Conservation (phyloP, 2,113 vertebrate species). For the Desmodus rotundus region DNA sequence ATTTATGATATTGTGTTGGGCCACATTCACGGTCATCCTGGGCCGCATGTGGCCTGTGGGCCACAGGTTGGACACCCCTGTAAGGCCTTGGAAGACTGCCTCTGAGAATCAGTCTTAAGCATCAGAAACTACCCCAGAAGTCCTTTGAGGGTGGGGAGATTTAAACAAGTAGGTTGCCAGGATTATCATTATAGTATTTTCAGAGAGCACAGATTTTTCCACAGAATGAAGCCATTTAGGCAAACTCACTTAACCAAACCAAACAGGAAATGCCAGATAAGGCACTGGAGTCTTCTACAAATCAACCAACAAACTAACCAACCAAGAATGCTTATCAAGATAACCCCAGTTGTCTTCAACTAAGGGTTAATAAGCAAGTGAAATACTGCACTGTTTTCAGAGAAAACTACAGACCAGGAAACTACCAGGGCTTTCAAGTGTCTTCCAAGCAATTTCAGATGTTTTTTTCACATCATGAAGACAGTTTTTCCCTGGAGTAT, state of each 20-base stretch:
- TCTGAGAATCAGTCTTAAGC: not conserved
- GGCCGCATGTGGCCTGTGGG: too few relatives aligned
- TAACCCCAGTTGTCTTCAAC: slow-evolving; percentile 30
- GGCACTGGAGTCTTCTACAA: not conserved
- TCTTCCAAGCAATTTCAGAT: slow-evolving; percentile 51
- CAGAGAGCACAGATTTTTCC: slow-evolving; percentile 1
- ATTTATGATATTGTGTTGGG: too few relatives aligned
- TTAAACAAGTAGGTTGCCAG: slow-evolving; percentile 13
- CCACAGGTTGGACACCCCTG: too few relatives aligned
- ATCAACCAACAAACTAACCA: not conserved
- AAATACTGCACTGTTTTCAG: slow-evolving; percentile 42
- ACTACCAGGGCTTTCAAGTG: slow-evolving; percentile 26
- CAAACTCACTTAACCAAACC: not conserved
- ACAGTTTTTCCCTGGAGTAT: slow-evolving; percentile 53
- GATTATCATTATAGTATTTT: slow-evolving; percentile 30
- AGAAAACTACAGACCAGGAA: slow-evolving; percentile 31
- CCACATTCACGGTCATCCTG: too few relatives aligned
- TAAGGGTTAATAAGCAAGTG: slow-evolving; percentile 36
- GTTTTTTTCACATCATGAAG: slow-evolving; percentile 57
- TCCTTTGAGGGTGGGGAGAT: not conserved
- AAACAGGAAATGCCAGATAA: slow-evolving; percentile 39
- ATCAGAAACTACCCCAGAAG: not conserved
- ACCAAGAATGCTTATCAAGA: not conserved
- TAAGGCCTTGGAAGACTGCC: not conserved
- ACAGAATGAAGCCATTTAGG: slow-evolving; percentile 18